Percentiles rank a stretch among this genome's conserved stretches.
Evolutionary conservation across 2,113 vertebrate species (phyloP).

Genomic region (Ceuthmochares aereus): DNA sequence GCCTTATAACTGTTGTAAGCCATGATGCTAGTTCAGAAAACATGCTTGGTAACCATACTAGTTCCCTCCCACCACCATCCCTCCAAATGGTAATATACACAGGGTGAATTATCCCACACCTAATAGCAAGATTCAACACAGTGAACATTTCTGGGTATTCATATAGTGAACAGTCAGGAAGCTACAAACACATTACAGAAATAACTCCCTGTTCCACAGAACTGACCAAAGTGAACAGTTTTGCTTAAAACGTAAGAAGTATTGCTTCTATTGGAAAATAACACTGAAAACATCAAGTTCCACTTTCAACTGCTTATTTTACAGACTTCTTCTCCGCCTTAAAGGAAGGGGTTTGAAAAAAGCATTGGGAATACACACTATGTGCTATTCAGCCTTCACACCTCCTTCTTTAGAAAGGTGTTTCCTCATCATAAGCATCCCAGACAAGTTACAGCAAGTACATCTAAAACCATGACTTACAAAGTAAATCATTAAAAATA

Average conservation of each 20-base stretch:
- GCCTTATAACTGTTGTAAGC: background rate
- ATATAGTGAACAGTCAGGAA: background rate
- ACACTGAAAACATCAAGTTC: background rate
- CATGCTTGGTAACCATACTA: background rate
- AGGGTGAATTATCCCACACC: background rate
- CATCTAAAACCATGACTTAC: background rate
- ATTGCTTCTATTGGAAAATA: fast-evolving
- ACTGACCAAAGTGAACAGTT: background rate
- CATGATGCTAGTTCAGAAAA: background rate
- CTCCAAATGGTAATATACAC: background rate
- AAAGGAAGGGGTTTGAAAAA: background rate
- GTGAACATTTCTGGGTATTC: background rate
- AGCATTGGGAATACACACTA: background rate
- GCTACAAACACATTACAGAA: background rate
- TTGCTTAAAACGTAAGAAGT: background rate
- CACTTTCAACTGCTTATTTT: background rate
- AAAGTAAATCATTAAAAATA: background rate
- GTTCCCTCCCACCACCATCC: background rate
- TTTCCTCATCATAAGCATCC: background rate
- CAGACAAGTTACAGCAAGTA: background rate
- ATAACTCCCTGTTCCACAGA: background rate
- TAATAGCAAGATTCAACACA: background rate
- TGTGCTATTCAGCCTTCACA: background rate
- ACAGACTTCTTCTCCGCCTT: background rate
- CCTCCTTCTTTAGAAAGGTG: background rate